These are phyloP conservation scores for Pristionchus exspectatus DNA, from an alignment of 2,888 invertebrate genomes.

Conservation along the genomic window DNA sequence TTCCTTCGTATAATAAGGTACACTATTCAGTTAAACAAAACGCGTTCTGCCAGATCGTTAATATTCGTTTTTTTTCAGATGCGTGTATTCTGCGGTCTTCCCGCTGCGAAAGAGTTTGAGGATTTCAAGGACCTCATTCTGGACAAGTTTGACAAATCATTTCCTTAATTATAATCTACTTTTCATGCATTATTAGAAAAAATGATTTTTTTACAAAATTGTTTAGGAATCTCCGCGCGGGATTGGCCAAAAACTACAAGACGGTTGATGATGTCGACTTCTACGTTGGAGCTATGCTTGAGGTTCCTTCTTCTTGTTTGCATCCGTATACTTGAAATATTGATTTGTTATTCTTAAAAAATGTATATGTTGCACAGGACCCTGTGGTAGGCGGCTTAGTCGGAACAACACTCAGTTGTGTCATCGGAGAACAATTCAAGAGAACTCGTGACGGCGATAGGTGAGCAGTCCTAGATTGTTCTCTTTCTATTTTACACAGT, in stretches of 20 bases:
- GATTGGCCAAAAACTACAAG: conserved; percentile 82
- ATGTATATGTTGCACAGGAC: neutral
- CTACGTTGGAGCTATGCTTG: conserved; percentile 81
- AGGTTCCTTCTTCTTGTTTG: conserved; percentile 79
- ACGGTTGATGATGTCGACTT: conserved; percentile 81
- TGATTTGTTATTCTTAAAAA: neutral
- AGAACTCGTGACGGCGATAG: conserved; percentile 81
- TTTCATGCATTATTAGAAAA: neutral
- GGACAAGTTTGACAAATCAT: conserved; percentile 79
- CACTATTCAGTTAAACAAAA: neutral
- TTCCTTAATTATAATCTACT: neutral
- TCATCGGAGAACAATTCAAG: conserved; percentile 81
- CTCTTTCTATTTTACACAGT: neutral
- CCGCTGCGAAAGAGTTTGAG: conserved; percentile 84
- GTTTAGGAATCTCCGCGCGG: conserved; percentile 84
- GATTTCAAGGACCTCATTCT: conserved; percentile 90
- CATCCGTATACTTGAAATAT: neutral
- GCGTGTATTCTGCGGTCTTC: conserved; percentile 90
- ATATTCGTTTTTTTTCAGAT: conserved; percentile 52
- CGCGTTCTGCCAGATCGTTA: neutral
- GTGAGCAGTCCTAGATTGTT: conserved; percentile 67
- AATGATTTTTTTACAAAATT: neutral
- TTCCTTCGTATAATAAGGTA: conserved; percentile 82
- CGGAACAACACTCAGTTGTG: conserved; percentile 81
- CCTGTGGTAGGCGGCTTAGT: conserved; percentile 76